Base-by-base conservation (phyloP, 2,113 vertebrate genomes). In the Hippocampus zosterae region DNA sequence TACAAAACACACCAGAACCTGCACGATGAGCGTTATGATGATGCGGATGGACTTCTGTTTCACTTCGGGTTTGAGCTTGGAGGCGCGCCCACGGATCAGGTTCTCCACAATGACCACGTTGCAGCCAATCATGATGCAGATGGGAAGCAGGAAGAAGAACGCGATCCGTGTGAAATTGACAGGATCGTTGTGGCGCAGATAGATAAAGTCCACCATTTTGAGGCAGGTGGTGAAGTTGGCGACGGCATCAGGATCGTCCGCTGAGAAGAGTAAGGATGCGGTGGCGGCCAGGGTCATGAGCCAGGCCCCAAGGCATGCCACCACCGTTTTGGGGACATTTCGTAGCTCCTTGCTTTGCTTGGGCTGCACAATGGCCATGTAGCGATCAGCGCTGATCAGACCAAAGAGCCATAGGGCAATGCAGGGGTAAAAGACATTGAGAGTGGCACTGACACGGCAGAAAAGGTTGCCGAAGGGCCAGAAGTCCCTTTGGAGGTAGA, bases 31-130 rank as follows among this genome's bases (percentile, higher is more conserved):
- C 0, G 97, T 98, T 64, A 97, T 70, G 72, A 98, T 98, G 74
- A 99, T 99, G 71, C 93, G 84, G 66, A 98, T 94, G 2, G 97
- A 99, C 87, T 98, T 98, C 83, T 95, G 92, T 88, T 97, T 98
- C 77, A 95, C 95, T 74, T 96, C 97, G 6, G 96, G 95, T 71
- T 98, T 99, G 77, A 98, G 91, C 75, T 94, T 95, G 2, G 97
- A 99, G 29, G 94, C 96, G 71, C 88, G 93, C 0, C 96, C 96
- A 0, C 83, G 93, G 42, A 97, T 86, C 10, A 99, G 94, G 74
- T 94, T 95, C 44, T 99, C 90, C 76, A 98, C 95, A 15, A 99
- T 96, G 73, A 93, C 85, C 0, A 91, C 27, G 33, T 98, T 98
- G 80, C 95, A 98, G 15, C 93, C 94, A 1, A 97, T 92, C 96